These are phyloP conservation scores for Conomelus anceps DNA, from an alignment of 2,888 invertebrate species.

Conservation along the genomic window DNA sequence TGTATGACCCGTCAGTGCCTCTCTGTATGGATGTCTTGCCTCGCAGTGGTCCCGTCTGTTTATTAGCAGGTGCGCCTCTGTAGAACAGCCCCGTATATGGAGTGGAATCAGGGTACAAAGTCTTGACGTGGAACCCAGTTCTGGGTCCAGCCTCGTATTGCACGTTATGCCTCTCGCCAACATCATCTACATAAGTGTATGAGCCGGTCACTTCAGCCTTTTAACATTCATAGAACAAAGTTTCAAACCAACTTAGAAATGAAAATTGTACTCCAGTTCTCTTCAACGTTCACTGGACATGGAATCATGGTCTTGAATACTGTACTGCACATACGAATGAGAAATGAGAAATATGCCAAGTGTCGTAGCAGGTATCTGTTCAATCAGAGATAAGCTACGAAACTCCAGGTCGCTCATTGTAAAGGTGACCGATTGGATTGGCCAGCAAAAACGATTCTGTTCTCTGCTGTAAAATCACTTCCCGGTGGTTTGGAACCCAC, in stretches of 20 bases:
- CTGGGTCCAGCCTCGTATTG: constrained; percentile 68
- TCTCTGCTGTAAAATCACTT: no score
- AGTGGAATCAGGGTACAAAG: constrained; percentile 57
- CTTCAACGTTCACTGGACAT: no score
- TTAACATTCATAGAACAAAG: background rate
- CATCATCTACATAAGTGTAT: constrained; percentile 66
- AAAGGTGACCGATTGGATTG: no score
- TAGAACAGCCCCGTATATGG: constrained; percentile 43
- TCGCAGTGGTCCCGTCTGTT: constrained; percentile 45
- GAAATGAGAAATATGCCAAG: no score
- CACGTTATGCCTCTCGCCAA: constrained; percentile 67
- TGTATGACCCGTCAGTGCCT: constrained; percentile 65
- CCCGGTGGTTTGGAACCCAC: no score
- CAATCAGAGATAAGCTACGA: no score
- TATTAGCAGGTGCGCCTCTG: constrained; percentile 54
- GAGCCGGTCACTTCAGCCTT: constrained; percentile 55
- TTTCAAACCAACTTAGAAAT: background rate
- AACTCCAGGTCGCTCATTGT: no score
- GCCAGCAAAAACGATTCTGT: no score
- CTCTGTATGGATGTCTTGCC: constrained; percentile 66
- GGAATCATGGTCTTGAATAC: no score
- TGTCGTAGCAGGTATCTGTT: no score
- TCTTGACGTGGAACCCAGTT: constrained; percentile 68
- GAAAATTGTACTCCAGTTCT: no score
- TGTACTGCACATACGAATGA: no score